Evolutionary conservation across 2,113 vertebrate species (phyloP), one percentile per base, ranked within the genome.

Genomic region (Clarias gariepinus): DNA sequence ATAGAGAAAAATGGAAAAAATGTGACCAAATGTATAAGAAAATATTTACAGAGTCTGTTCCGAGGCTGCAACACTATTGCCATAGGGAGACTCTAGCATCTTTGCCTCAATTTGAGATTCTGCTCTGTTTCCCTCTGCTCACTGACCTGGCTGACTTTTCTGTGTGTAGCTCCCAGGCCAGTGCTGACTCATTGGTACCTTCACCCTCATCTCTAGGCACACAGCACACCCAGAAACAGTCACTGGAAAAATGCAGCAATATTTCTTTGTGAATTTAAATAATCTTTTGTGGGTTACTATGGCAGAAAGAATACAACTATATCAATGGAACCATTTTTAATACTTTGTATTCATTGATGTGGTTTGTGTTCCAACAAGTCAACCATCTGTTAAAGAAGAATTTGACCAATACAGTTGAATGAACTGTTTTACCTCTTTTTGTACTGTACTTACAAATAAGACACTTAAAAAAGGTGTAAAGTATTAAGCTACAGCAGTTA

Each of bases 81-180:
- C 52, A 90, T 79, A 25, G 28, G 84, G 87, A 71, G 85, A 84
- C 89, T 30, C 71, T n/a, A 60, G 89, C 60, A 87, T 89, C 82
- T 87, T 88, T 87, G 87, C 85, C 85, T 92, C 87, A 87, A 87
- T 91, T 94, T 94, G 91, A 93, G 91, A 93, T 93, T 94, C 93
- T 91, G 88, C 82, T 90, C 61, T 76, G 85, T 86, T 92, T 87
- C 83, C 92, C 90, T 47, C 60, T 81, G 89, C 88, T 89, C 82
- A 36, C 7, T 81, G 82, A 87, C 86, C 69, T 77, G 73, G 36
- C 79, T 89, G 85, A 81, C 83, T 74, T 74, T 55, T 85, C 63
- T 41, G 52, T 28, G 84, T 84, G 84, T 85, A 83, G 83, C 87
- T 91, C 89, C 90, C 82, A 89, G 85, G 81, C 87, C 73, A 57